These are phyloP conservation scores for Xestoiulus laeticollis DNA, from an alignment of 2,888 invertebrate genomes.

Conservation along the genomic window DNA sequence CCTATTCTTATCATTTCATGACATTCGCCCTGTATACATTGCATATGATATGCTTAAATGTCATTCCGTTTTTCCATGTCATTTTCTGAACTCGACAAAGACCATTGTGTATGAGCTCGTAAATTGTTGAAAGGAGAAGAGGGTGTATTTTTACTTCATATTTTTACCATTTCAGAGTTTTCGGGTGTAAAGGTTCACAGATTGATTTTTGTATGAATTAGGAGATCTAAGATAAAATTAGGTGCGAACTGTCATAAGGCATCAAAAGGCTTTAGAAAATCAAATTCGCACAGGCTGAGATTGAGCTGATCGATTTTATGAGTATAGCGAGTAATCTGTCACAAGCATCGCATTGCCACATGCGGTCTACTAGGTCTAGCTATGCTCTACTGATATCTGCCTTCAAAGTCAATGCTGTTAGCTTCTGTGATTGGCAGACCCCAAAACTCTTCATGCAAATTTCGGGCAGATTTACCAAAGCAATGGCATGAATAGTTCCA, in stretches of 20 bases:
- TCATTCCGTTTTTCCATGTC: background rate
- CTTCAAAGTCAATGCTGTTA: background rate
- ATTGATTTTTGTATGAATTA: slow-evolving; percentile 1
- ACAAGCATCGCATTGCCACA: background rate
- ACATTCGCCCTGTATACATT: background rate
- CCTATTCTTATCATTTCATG: background rate
- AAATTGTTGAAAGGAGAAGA: background rate
- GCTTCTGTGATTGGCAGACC: background rate
- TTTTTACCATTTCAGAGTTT: background rate
- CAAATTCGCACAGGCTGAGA: background rate
- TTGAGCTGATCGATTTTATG: slow-evolving; percentile 22
- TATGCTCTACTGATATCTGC: background rate
- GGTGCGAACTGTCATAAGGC: background rate
- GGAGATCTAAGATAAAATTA: slow-evolving; percentile 10
- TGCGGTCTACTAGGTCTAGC: background rate
- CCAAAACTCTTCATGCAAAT: slow-evolving; percentile 11
- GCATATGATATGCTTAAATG: background rate
- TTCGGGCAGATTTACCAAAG: background rate
- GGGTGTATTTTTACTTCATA: background rate
- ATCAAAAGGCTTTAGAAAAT: slow-evolving; percentile 23
- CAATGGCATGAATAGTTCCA: background rate
- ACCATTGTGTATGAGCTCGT: slow-evolving; percentile 16
- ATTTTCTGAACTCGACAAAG: slow-evolving; percentile 22
- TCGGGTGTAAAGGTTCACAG: slow-evolving; percentile 3
- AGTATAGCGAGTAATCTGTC: background rate